phyloP scores from a whole-genome alignment of 1,140 invertebrate genomes.

The Anoplolepis gracilipes region DNA sequence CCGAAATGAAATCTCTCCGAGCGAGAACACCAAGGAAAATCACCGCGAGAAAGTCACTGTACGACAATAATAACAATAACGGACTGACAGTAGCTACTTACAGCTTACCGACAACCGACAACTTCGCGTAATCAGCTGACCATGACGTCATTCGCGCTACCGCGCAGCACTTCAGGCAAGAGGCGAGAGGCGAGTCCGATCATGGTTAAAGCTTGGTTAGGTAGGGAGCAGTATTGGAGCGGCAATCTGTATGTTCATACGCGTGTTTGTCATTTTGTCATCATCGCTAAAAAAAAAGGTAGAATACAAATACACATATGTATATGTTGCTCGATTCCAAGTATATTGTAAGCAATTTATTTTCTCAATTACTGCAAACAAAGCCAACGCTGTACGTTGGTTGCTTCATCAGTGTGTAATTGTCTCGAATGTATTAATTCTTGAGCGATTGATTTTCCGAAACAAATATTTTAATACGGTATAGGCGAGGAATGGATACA shows the following conservation, averaged over 20 bases:
- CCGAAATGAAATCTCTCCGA: neutral
- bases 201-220: constrained; percentile 31
- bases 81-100: neutral
- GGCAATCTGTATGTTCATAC: neutral
- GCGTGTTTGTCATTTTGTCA: constrained; percentile 30
- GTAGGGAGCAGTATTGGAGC: constrained; percentile 34
- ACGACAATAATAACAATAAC: constrained; percentile 51
- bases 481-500: neutral
- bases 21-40: neutral
- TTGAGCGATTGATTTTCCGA: neutral
- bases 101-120: no score
- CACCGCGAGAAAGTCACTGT: constrained; percentile 9
- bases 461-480: neutral
- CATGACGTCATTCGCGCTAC: constrained; percentile 26
- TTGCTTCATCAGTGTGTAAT: neutral
- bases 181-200: neutral
- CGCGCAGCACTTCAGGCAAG: constrained; percentile 16
- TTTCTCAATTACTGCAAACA: neutral
- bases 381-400: neutral
- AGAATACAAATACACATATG: neutral
- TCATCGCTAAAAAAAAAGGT: constrained; percentile 54
- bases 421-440: neutral
- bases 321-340: constrained; percentile 5
- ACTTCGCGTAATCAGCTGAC: constrained; percentile 70
- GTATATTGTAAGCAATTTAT: neutral